A percentile compares a stretch with the other conserved stretches of the same genome.
phyloP scores from a whole-genome alignment of 2,113 vertebrate species.

The Leptocoma aspasia region DNA sequence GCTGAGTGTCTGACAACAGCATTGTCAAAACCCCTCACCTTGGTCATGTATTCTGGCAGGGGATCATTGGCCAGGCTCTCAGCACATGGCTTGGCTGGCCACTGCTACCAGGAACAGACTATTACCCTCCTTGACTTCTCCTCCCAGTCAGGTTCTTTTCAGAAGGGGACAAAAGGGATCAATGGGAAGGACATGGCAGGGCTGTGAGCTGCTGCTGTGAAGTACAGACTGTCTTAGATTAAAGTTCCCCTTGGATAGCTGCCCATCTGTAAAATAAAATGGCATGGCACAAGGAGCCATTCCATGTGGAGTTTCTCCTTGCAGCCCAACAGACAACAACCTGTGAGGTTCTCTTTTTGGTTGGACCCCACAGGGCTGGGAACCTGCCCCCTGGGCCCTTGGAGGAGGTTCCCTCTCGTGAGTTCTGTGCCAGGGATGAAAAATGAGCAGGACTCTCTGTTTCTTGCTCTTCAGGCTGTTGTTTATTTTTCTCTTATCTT shows the following conservation, averaged over 20 bases:
- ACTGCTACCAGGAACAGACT: fast-evolving
- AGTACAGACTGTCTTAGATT: not conserved
- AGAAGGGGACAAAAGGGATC: not conserved
- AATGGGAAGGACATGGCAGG: not conserved
- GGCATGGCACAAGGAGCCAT: not conserved
- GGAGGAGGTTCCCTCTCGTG: too few relatives aligned
- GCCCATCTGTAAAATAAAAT: not conserved
- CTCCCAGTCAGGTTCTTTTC: too few relatives aligned
- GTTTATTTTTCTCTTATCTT: too few relatives aligned
- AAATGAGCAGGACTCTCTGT: too few relatives aligned
- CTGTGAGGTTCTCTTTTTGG: too few relatives aligned
- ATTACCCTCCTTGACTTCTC: not conserved
- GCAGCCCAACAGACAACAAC: not conserved
- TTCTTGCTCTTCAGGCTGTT: too few relatives aligned
- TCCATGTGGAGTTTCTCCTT: not conserved
- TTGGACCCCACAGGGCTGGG: too few relatives aligned
- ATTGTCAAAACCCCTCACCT: not conserved
- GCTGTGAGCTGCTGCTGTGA: not conserved
- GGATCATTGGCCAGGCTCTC: not conserved
- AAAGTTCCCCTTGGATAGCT: not conserved
- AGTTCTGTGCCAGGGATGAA: too few relatives aligned
- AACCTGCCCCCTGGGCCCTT: too few relatives aligned
- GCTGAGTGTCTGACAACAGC: not conserved
- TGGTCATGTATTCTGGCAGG: not conserved
- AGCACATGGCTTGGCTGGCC: not conserved